Evolutionary conservation across 2,113 vertebrate species (phyloP), one percentile per base, ranked within the genome.

Genomic region (Atrichornis clamosus): DNA sequence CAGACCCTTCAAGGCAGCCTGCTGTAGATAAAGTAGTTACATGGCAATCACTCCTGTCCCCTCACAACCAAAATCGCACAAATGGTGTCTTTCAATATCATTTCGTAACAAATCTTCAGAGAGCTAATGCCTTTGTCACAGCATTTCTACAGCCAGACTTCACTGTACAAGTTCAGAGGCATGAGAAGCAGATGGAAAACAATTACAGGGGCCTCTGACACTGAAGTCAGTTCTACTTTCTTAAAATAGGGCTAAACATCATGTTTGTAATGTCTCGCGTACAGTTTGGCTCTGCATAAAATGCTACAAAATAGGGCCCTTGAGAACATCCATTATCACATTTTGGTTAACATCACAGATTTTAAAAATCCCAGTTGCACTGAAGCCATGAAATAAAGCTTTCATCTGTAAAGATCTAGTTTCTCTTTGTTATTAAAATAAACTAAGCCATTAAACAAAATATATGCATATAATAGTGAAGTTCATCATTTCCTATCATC

Each of bases 361-460:
- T 97, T 97, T 97, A 78, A 74, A 97, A 97, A 97, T 97, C 97
- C 97, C 98, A 96, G 80, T 96, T 97, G 96, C 87, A 96, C 67
- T 56, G 41, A 81, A 95, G 83, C 85, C 92, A 90, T 96, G 95
- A 92, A 95, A 95, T 96, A 94, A 96, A 94, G 81, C 98, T 97
- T 98, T 98, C 94, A 98, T 97, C 97, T 98, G 95, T 98, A 96
- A 97, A 98, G 92, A 97, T 97, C 96, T 96, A 84, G 90, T 97
- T 98, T 96, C 95, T 92, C 97, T 98, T 98, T 98, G 96, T 98
- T 98, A 98, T 97, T 98, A 98, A 98, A 98, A 97, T 97, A 98
- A 97, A 98, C 96, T 94, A 97, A 98, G 94, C 91, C 94, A 94
- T 98, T 97, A 97, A 97, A 95, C 91, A 97, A 98, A 97, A 97